Base-by-base conservation (phyloP, 2,888 invertebrate species). In the Polydrusus cervinus region DNA sequence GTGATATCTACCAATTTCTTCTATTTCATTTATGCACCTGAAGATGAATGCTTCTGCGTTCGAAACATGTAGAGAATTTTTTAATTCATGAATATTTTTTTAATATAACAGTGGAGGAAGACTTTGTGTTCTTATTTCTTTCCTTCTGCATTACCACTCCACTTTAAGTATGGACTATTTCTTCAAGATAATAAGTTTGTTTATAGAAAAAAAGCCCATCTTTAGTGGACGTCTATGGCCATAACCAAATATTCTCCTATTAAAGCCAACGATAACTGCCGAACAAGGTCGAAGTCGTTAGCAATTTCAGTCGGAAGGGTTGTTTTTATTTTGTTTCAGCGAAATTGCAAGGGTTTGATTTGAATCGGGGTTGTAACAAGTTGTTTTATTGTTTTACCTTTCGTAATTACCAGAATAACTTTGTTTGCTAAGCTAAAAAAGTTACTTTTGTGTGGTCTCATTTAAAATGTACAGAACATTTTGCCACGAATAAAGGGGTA, bases 201-300 rank as follows among this genome's bases (percentile, higher is more conserved):
- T n/a, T n/a, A n/a, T 34, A 9, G 7, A 34, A 34, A 34, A 34
- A 1, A 7, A 9, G 5, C 3, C 34, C 34, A 34, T 34, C 7
- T 8, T n/a, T n/a, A n/a, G 14, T 9, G 43, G 11, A 55, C 67
- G 43, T 20, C 55, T 53, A 67, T 67, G 55, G 16, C 13, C 25
- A 67, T 67, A 55, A 55, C 43, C 55, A 55, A 67, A 67, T 67
- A 51, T 53, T 25, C 14, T 20, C 11, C 57, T 38, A 67, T 67
- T 43, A 67, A 67, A 67, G 40, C 40, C 67, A 67, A 67, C 67
- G 67, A 67, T 67, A 67, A 67, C 67, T 67, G 40, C 45, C 67
- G 40, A 67, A 67, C 55, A 55, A 67, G 67, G 67, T 43, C 67
- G 67, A 57, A 67, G 67, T 67, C 67, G 55, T 67, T 67, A 67